phyloP scores from a whole-genome alignment of 1,140 invertebrate species.

The Helicoverpa zea region DNA sequence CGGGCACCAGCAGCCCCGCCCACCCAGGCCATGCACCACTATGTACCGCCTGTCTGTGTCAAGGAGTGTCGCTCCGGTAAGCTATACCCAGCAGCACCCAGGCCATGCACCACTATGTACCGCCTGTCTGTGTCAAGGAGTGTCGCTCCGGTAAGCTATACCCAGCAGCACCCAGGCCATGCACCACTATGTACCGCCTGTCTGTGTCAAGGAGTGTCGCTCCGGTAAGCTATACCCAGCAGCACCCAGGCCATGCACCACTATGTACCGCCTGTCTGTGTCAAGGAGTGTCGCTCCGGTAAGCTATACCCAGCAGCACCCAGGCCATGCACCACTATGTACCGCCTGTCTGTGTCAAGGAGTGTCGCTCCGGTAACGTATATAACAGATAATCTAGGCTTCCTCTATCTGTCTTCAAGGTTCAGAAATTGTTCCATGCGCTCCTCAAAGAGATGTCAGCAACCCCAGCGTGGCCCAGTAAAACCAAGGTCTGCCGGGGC shows the following conservation, averaged over 20 bases:
- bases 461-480: too few species aligned
- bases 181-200: conserved; percentile 89
- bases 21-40: conserved; percentile 85
- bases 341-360: conserved; percentile 91
- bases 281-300: conserved; percentile 91
- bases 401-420: too few species aligned
- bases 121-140: conserved; percentile 91
- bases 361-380: conserved; percentile 89
- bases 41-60: conserved; percentile 90
- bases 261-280: conserved; percentile 90
- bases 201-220: conserved; percentile 92
- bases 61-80: conserved; percentile 90
- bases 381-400: too few species aligned
- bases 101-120: conserved; percentile 87
- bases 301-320: not conserved
- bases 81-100: not conserved
- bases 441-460: too few species aligned
- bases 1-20: conserved; percentile 81
- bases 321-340: conserved; percentile 86
- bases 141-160: conserved; percentile 87
- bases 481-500: too few species aligned
- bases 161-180: conserved; percentile 50
- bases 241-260: conserved; percentile 74
- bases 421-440: too few species aligned
- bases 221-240: conserved; percentile 64